Percentiles rank a stretch among this genome's conserved stretches.
Evolutionary conservation across 2,888 invertebrate species (phyloP).

Genomic region (Limnephilus rhombicus): DNA sequence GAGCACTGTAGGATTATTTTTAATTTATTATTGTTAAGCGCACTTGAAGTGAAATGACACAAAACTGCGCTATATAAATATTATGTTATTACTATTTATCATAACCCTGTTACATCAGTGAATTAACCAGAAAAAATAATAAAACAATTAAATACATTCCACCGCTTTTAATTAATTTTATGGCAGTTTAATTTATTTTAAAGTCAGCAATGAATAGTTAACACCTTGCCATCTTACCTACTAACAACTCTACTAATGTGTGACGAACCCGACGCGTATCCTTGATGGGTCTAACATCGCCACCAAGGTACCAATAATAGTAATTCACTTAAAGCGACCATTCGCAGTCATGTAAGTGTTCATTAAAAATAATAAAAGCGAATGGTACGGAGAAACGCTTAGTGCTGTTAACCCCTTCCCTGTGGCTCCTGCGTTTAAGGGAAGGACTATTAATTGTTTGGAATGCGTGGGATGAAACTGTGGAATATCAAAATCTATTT

Average conservation of each 20-base stretch:
- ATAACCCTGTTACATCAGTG: no score
- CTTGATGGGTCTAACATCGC: slow-evolving; percentile 4
- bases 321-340: slow-evolving; percentile 49
- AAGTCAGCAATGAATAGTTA: background rate
- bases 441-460: background rate
- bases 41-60: no score
- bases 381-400: slow-evolving; percentile 51
- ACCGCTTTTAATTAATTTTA: background rate
- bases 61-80: no score
- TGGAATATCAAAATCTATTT: background rate
- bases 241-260: slow-evolving; percentile 35
- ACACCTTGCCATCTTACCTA: background rate
- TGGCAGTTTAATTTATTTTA: background rate
- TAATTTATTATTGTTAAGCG: no score
- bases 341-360: slow-evolving; percentile 51
- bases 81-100: no score
- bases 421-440: background rate
- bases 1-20: no score
- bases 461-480: background rate
- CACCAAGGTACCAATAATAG: slow-evolving; percentile 51
- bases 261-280: slow-evolving; percentile 17
- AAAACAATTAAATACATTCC: no score
- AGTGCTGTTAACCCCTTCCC: slow-evolving; percentile 21
- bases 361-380: slow-evolving; percentile 65
- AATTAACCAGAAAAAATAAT: no score